These are phyloP conservation scores for Synanthedon formicaeformis DNA, from an alignment of 2,888 invertebrate genomes.

Conservation along the genomic window DNA sequence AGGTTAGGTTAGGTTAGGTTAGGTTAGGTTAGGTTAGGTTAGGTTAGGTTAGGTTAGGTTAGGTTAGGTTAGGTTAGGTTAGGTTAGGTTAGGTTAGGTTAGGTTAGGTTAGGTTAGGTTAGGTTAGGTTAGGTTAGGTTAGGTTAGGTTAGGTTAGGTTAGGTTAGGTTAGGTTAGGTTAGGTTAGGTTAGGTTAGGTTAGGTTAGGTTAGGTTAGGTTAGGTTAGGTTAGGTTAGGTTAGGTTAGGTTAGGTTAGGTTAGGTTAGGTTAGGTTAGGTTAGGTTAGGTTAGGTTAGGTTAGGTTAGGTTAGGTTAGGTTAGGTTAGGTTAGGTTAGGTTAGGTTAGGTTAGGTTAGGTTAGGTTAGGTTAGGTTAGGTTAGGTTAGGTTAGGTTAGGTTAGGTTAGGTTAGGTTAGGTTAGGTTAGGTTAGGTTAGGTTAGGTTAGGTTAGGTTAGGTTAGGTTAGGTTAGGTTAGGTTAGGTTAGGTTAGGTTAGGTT, in stretches of 20 bases:
- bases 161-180: not conserved
- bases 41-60: not conserved
- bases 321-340: not conserved
- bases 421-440: slow-evolving; percentile 2
- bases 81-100: not conserved
- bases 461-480: not conserved
- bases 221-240: not conserved
- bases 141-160: not conserved
- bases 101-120: not conserved
- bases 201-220: not conserved
- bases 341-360: not conserved
- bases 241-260: not conserved
- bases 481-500: not conserved
- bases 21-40: not conserved
- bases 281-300: not conserved
- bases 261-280: not conserved
- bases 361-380: not conserved
- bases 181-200: not conserved
- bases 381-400: slow-evolving; percentile 2
- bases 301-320: not conserved
- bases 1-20: not conserved
- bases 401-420: slow-evolving; percentile 2
- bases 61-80: not conserved
- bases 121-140: not conserved
- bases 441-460: slow-evolving; percentile 2